Evolutionary conservation across 2,113 vertebrate species (phyloP).

Genomic region (Monarcha castaneiventris): DNA sequence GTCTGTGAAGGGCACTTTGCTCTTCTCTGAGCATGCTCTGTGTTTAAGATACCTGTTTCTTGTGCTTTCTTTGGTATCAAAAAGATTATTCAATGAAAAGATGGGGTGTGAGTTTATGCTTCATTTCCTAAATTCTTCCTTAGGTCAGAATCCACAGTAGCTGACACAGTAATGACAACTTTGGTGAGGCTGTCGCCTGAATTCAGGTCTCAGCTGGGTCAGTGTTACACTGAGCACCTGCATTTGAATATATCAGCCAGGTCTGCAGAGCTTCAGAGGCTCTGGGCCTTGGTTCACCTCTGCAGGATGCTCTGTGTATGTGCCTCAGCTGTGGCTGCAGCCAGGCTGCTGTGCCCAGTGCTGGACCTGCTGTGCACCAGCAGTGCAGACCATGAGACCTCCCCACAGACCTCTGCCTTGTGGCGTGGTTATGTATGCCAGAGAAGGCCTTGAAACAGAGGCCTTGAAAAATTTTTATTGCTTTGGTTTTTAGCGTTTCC

Average conservation of each 20-base stretch:
- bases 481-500: background rate
- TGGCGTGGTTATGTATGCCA: background rate
- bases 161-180: background rate
- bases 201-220: background rate
- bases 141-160: background rate
- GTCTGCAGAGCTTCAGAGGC: background rate
- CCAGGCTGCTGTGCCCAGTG: background rate
- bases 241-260: background rate
- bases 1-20: background rate
- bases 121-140: background rate
- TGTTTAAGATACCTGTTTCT: background rate
- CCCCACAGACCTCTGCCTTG: background rate
- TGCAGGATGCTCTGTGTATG: background rate
- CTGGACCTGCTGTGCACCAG: background rate
- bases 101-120: background rate
- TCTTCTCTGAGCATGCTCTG: background rate
- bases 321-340: background rate
- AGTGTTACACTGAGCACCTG: background rate
- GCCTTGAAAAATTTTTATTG: background rate
- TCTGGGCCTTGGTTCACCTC: background rate
- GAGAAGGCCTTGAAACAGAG: background rate
- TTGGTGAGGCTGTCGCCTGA: background rate
- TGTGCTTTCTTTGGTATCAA: background rate
- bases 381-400: background rate
- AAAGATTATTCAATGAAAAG: background rate